Evolutionary conservation across 1,140 invertebrate genomes (phyloP).

Genomic region (Metopolophium dirhodum): DNA sequence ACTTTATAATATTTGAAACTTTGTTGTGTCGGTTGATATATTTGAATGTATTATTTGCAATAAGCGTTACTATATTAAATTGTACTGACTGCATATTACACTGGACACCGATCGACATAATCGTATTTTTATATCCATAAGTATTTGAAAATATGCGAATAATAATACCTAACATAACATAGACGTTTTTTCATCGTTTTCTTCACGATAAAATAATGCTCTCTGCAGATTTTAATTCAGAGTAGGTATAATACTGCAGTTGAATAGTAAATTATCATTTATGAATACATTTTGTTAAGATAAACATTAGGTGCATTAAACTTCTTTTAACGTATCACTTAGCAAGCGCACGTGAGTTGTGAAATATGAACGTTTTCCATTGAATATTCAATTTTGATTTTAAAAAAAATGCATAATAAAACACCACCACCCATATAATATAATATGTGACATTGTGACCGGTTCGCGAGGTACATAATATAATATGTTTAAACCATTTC

Average conservation of each 20-base stretch:
- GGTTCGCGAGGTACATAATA: neutral
- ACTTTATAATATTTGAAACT: too few species aligned
- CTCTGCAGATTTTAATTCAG: neutral
- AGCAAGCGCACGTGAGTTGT: neutral
- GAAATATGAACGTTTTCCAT: neutral
- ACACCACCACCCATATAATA: neutral
- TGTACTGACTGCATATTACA: too few species aligned
- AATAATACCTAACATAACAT: neutral
- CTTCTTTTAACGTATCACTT: neutral
- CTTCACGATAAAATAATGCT: neutral
- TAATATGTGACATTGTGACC: neutral
- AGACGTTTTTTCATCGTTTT: neutral
- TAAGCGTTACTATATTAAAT: too few species aligned
- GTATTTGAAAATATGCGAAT: neutral
- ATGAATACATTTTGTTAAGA: neutral
- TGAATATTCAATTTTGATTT: constrained; percentile 14
- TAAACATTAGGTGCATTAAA: neutral
- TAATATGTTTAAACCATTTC: constrained; percentile 16
- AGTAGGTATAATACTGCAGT: neutral
- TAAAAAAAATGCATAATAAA: constrained; percentile 4
- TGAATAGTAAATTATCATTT: neutral
- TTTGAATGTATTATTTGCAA: too few species aligned
- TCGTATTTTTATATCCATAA: neutral
- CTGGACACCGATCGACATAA: neutral
- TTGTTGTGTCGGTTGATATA: too few species aligned